phyloP scores from a whole-genome alignment of 1,140 invertebrate genomes.

The Papilio polytes region DNA sequence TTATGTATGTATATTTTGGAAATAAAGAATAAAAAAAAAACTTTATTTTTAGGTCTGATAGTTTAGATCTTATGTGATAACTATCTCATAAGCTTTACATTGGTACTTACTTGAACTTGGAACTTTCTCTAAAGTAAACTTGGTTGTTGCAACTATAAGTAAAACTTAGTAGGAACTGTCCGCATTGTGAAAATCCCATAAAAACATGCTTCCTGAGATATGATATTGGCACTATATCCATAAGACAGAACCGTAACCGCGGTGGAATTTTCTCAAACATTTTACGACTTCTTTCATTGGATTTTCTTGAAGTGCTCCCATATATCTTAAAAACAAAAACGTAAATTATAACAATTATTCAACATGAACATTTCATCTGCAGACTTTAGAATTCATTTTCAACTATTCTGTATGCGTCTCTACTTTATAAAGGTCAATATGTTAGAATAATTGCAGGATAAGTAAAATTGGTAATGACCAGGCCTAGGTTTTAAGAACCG shows the following conservation, averaged over 20 bases:
- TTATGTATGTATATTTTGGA: too few relatives aligned
- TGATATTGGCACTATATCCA: conserved; percentile 83
- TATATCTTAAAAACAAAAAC: conserved; percentile 64
- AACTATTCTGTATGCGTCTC: neutral
- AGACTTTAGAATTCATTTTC: neutral
- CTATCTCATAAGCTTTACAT: neutral
- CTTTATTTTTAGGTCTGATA: neutral
- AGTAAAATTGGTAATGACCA: neutral
- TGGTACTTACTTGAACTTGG: conserved; percentile 78
- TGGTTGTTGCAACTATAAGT: conserved; percentile 73
- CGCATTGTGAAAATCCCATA: conserved; percentile 96
- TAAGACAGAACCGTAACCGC: conserved; percentile 85
- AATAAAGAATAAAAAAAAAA: too few relatives aligned
- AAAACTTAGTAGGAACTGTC: conserved; percentile 95
- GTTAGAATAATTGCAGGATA: neutral
- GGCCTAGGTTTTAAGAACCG: conserved; percentile 17
- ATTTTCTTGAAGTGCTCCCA: conserved; percentile 73
- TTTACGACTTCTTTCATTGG: conserved; percentile 66
- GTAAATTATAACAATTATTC: conserved; percentile 33
- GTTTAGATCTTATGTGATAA: neutral
- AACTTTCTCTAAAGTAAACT: conserved; percentile 74
- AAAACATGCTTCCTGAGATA: conserved; percentile 90
- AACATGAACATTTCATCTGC: conserved; percentile 1
- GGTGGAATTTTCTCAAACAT: conserved; percentile 86
- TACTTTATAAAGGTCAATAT: neutral